These are phyloP conservation scores for Iguana delicatissima DNA, from an alignment of 2,797 vertebrate species.

Conservation along the genomic window DNA sequence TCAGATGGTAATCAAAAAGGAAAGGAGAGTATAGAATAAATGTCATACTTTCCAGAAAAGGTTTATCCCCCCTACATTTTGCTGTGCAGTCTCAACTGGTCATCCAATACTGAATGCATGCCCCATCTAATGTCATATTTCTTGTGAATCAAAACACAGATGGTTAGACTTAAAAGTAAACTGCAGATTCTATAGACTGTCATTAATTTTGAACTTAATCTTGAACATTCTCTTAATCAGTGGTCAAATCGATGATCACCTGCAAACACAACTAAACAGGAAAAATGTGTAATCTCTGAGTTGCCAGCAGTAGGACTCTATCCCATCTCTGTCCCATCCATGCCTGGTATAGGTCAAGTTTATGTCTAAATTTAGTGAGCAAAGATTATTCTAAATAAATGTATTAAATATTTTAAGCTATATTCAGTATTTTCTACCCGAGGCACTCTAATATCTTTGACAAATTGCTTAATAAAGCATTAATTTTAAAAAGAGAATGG, in stretches of 20 bases:
- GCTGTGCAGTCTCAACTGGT: background rate
- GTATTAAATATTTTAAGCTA: background rate
- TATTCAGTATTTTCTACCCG: background rate
- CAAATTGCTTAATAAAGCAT: conserved; percentile 8
- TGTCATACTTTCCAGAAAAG: background rate
- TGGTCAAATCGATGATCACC: background rate
- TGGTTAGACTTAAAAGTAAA: background rate
- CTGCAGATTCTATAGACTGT: background rate
- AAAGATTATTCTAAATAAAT: background rate
- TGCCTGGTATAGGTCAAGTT: background rate
- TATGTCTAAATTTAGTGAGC: background rate
- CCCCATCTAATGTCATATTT: background rate
- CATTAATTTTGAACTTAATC: background rate
- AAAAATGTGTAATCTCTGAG: background rate
- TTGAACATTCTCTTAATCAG: background rate
- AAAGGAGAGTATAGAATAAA: background rate
- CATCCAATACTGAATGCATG: background rate
- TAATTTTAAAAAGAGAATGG: background rate
- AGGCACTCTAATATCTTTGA: conserved; percentile 11
- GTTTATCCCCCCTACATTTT: background rate
- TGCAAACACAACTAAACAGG: background rate
- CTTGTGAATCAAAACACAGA: background rate
- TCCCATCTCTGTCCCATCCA: background rate
- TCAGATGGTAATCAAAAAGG: background rate
- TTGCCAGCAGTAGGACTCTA: background rate